Percentiles rank a stretch among this genome's conserved stretches.
These are phyloP conservation scores for Sternotherus odoratus DNA, from an alignment of 2,797 vertebrate genomes.

Conservation along the genomic window DNA sequence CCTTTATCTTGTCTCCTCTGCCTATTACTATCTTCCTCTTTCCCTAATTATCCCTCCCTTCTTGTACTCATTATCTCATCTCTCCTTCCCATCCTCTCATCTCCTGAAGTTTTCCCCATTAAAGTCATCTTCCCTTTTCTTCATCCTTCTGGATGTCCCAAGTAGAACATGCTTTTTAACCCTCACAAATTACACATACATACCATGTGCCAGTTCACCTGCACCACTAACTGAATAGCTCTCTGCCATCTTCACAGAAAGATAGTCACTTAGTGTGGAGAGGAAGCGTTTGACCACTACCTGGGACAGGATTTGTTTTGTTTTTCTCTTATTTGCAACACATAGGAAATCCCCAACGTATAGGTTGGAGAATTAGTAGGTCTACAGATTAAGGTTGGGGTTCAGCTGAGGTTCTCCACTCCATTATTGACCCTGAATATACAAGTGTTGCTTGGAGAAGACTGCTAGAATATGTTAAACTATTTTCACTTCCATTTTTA, in stretches of 20 bases:
- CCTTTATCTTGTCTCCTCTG: not conserved
- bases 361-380: not conserved
- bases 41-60: not conserved
- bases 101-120: not conserved
- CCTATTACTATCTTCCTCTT: accelerated
- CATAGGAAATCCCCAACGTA: not conserved
- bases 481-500: slow-evolving; percentile 7
- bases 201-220: not conserved
- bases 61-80: not conserved
- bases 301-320: not conserved
- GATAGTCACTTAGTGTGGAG: not conserved
- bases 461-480: not conserved
- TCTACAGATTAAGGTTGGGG: not conserved
- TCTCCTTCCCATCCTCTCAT: not conserved
- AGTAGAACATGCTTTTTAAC: not conserved
- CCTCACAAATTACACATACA: not conserved
- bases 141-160: not conserved
- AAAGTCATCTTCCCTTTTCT: not conserved
- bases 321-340: not conserved
- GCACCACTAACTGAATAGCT: not conserved
- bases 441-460: not conserved
- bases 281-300: not conserved
- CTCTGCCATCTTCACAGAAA: not conserved
- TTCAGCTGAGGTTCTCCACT: not conserved
- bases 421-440: too few species aligned